A percentile compares a stretch with the other conserved stretches of the same genome.
These are phyloP conservation scores for Platycheirus rosarum DNA, from an alignment of 2,888 invertebrate species.

Conservation along the genomic window DNA sequence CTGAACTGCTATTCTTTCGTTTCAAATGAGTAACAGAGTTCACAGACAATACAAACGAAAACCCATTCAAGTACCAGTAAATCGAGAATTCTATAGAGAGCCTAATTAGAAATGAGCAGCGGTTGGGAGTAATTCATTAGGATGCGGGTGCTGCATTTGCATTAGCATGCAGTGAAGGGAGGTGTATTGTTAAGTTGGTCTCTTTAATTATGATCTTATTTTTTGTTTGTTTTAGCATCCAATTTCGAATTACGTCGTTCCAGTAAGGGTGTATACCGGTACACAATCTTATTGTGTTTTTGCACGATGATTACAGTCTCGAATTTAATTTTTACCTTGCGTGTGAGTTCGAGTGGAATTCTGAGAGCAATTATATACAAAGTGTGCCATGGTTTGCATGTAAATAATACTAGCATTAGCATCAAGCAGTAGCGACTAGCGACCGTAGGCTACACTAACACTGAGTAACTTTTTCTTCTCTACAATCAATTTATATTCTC, in stretches of 20 bases:
- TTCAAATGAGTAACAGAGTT: background rate
- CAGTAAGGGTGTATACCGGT: no score
- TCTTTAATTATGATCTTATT: slow-evolving; percentile 49
- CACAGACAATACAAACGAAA: slow-evolving; percentile 46
- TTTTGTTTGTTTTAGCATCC: slow-evolving; percentile 35
- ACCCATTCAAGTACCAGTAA: slow-evolving; percentile 34
- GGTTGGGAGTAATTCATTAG: slow-evolving; percentile 55
- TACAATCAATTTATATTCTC: no score
- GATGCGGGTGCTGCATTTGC: slow-evolving; percentile 49
- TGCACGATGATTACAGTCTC: slow-evolving; percentile 37
- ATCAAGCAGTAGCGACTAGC: no score
- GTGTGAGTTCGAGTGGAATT: slow-evolving; percentile 30
- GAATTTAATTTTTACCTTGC: slow-evolving; percentile 52
- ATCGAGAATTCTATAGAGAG: slow-evolving; percentile 12
- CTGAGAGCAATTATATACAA: slow-evolving; percentile 34
- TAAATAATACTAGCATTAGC: background rate
- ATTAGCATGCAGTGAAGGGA: slow-evolving; percentile 17
- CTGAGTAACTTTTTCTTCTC: no score
- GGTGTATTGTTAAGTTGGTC: slow-evolving; percentile 26
- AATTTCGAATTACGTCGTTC: slow-evolving; percentile 47
- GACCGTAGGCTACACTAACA: no score
- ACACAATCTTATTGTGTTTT: slow-evolving; percentile 27
- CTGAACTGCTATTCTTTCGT: slow-evolving; percentile 10
- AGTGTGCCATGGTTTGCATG: slow-evolving; percentile 43
- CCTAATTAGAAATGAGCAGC: slow-evolving; percentile 62